Evolutionary conservation across 2,888 invertebrate genomes (phyloP).

Genomic region (Tetragonisca angustula): DNA sequence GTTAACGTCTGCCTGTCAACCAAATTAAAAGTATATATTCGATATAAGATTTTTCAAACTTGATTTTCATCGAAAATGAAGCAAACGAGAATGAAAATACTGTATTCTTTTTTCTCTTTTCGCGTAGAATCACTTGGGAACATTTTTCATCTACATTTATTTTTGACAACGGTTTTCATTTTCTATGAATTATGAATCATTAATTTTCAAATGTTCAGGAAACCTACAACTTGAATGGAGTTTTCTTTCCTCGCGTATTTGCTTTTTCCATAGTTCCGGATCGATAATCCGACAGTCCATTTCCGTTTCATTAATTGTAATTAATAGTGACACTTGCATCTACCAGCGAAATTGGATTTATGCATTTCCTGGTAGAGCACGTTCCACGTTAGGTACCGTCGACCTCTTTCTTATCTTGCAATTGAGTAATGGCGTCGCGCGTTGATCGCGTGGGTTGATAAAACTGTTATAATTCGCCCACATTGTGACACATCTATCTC

Average conservation of each 20-base stretch:
- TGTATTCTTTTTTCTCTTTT: too few species aligned
- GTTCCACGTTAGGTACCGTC: conserved; percentile 39
- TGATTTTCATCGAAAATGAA: too few species aligned
- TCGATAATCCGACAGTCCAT: background rate
- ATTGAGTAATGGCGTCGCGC: conserved; percentile 74
- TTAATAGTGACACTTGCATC: too few species aligned
- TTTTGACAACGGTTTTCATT: too few species aligned
- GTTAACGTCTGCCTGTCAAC: too few species aligned
- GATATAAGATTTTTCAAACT: too few species aligned
- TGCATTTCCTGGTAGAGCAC: conserved; percentile 15
- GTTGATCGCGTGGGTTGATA: conserved; percentile 70
- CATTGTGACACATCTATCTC: conserved; percentile 57
- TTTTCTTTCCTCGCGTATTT: background rate
- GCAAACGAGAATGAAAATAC: too few species aligned
- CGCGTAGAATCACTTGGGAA: too few species aligned
- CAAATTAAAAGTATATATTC: too few species aligned
- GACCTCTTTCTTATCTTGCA: conserved; percentile 70
- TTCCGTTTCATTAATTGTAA: background rate
- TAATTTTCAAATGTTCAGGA: background rate
- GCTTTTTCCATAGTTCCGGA: background rate
- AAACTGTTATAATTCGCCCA: conserved; percentile 77
- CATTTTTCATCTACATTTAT: too few species aligned
- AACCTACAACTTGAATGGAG: too few species aligned
- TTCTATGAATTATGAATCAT: background rate
- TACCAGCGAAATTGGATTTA: conserved; percentile 9